Conservation (phyloP, 2,797 vertebrate genomes). For the Steatocranus sp. region DNA sequence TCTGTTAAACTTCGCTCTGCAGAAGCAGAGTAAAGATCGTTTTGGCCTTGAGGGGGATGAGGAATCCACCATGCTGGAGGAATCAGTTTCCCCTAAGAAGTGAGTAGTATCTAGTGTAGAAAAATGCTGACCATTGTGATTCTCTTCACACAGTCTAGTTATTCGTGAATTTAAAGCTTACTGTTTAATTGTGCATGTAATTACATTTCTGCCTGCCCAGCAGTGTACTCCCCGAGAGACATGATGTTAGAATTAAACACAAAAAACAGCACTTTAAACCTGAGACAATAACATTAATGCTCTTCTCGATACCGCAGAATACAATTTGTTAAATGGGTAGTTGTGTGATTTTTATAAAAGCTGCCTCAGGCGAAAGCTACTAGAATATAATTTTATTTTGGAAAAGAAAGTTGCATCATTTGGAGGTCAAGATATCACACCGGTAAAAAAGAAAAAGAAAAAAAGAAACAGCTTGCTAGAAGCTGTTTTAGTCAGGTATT, state of each 20-base stretch:
- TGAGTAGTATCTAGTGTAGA: conserved; percentile 56
- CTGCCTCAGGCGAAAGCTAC: background rate
- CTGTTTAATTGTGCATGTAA: conserved; percentile 48
- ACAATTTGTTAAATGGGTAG: background rate
- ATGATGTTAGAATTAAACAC: conserved; percentile 1
- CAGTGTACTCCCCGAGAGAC: conserved; percentile 7
- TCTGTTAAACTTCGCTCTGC: background rate
- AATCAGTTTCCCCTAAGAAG: conserved; percentile 98
- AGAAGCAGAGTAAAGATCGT: conserved; percentile 99
- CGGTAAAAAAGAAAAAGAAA: background rate
- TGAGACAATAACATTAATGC: background rate
- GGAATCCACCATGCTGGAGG: conserved; percentile 97
- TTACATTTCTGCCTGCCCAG: conserved; percentile 37
- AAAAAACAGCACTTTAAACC: conserved; percentile 16
- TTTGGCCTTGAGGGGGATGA: conserved; percentile 98
- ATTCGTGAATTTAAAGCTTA: conserved; percentile 26
- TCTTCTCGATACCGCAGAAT: background rate
- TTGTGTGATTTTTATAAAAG: background rate
- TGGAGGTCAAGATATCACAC: background rate
- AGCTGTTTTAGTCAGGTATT: background rate
- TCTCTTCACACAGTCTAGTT: background rate
- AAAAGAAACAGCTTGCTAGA: background rate
- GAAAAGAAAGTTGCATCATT: background rate
- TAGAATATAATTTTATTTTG: conserved; percentile 29
- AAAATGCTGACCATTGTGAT: conserved; percentile 17